Percentiles rank a stretch among this genome's conserved stretches.
Evolutionary conservation across 2,888 invertebrate genomes (phyloP).

Genomic region (Chorisops tibialis): DNA sequence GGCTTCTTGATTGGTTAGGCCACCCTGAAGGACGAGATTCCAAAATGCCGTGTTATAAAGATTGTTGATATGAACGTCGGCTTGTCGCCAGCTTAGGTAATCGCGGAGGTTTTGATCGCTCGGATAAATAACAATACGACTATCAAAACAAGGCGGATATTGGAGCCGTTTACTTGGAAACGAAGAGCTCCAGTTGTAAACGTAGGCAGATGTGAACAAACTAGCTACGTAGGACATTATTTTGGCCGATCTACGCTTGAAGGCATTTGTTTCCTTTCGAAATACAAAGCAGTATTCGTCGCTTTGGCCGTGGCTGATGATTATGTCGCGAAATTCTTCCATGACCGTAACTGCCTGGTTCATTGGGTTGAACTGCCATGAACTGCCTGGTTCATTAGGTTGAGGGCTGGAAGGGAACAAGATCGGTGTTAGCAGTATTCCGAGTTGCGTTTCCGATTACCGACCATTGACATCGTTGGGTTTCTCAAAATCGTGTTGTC

Average conservation of each 20-base stretch:
- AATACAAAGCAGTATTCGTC: constrained; percentile 96
- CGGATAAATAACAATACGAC: constrained; percentile 83
- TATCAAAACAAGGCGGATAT: constrained; percentile 94
- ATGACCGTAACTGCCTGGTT: constrained; percentile 81
- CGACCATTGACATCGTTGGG: constrained; percentile 72
- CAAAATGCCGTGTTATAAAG: constrained; percentile 95
- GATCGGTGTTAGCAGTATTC: background rate
- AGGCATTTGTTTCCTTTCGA: constrained; percentile 69
- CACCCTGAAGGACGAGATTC: constrained; percentile 76
- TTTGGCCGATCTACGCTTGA: constrained; percentile 80
- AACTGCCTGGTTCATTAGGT: constrained; percentile 87
- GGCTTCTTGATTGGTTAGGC: constrained; percentile 74
- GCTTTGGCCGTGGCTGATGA: constrained; percentile 89
- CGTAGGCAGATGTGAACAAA: constrained; percentile 83
- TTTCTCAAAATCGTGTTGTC: constrained; percentile 80
- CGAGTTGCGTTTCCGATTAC: background rate
- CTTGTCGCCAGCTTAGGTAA: constrained; percentile 90
- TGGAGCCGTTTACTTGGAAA: constrained; percentile 65
- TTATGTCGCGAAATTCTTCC: constrained; percentile 78
- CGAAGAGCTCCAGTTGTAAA: constrained; percentile 80
- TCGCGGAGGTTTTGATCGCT: constrained; percentile 80
- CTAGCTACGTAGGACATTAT: constrained; percentile 83
- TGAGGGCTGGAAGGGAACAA: constrained; percentile 64
- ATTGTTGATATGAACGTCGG: constrained; percentile 95
- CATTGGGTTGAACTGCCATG: too few species aligned